Percentiles rank a stretch among this genome's conserved stretches.
These are phyloP conservation scores for Cotesia chilonis DNA, from an alignment of 1,140 invertebrate species.

Conservation along the genomic window DNA sequence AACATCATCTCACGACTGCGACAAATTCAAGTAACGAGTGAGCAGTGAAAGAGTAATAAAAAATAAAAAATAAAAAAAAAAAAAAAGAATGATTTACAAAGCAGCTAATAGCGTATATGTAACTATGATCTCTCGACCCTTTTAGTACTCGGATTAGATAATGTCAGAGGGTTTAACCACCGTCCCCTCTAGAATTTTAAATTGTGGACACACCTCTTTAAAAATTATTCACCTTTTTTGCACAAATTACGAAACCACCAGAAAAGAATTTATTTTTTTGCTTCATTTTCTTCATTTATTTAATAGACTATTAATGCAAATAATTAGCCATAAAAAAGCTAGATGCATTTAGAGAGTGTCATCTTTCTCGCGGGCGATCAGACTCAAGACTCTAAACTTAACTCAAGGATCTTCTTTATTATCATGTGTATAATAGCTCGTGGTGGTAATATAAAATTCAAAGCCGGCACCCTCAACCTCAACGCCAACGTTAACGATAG, in stretches of 20 bases:
- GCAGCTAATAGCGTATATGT: conserved; percentile 5
- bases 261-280: background rate
- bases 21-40: conserved; percentile 11
- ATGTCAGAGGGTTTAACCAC: background rate
- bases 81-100: conserved; percentile 3
- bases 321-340: background rate
- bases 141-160: conserved; percentile 4
- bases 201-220: conserved; percentile 42
- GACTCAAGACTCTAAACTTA: background rate
- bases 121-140: conserved; percentile 17
- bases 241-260: background rate
- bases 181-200: conserved; percentile 12
- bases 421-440: conserved; percentile 5
- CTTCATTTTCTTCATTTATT: background rate
- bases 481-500: conserved; percentile 60
- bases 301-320: no score
- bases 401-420: conserved; percentile 25
- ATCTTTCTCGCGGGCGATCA: background rate
- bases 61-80: background rate
- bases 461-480: conserved; percentile 58
- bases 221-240: conserved; percentile 1
- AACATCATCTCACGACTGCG: conserved; percentile 12
- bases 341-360: conserved; percentile 9
- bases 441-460: conserved; percentile 58
- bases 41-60: background rate